Percentiles rank a stretch among this genome's conserved stretches.
Conservation (phyloP, 1,140 invertebrate genomes). For the Drosophila varians region DNA sequence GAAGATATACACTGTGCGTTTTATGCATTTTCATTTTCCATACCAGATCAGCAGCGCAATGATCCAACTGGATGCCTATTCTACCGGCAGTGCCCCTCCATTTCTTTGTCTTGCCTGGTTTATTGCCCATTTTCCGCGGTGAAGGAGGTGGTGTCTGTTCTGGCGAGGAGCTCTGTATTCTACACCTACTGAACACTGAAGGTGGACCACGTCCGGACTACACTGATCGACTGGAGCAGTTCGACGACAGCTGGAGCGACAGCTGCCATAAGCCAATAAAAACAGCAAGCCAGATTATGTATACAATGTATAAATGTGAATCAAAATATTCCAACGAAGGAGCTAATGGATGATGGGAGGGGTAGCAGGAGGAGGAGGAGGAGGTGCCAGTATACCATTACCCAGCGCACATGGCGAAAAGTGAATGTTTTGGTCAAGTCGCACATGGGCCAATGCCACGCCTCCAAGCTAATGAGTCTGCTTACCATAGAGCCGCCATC, state of each 20-base stretch:
- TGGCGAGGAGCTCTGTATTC: background rate
- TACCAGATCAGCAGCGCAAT: conserved; percentile 41
- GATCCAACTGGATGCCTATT: background rate
- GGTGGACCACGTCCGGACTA: conserved; percentile 37
- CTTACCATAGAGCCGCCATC: conserved; percentile 64
- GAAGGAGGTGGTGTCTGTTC: background rate
- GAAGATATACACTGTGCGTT: background rate
- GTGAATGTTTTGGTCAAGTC: conserved; percentile 10
- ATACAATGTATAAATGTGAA: conserved; percentile 4
- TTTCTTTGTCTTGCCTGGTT: conserved; percentile 39
- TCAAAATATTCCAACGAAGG: background rate
- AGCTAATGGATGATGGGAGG: background rate
- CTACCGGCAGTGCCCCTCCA: background rate
- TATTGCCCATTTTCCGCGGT: conserved; percentile 57
- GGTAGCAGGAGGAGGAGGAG: too few species aligned
- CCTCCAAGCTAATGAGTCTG: background rate
- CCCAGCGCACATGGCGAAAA: background rate
- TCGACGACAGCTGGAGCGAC: conserved; percentile 7
- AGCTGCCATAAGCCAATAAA: conserved; percentile 27
- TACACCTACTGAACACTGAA: conserved; percentile 9
- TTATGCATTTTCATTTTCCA: conserved; percentile 17
- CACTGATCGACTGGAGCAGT: conserved; percentile 8
- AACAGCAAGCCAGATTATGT: conserved; percentile 6
- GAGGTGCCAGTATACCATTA: background rate
- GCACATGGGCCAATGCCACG: conserved; percentile 7